Percentiles rank a stretch among this genome's conserved stretches.
Evolutionary conservation across 1,140 invertebrate genomes (phyloP).

Genomic region (Parasteatoda tepidariorum): DNA sequence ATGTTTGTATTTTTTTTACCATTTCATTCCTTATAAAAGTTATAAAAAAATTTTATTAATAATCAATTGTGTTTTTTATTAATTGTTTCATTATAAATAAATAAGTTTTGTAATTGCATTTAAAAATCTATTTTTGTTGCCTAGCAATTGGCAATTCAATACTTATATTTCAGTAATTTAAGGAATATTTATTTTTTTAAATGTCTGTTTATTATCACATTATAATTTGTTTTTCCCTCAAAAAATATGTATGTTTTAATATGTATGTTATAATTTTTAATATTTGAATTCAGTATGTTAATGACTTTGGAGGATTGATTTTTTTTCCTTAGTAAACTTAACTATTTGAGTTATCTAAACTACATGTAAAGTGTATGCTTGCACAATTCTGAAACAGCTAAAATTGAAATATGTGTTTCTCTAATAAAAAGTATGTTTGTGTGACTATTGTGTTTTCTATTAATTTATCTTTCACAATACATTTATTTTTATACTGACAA

Average conservation of each 20-base stretch:
- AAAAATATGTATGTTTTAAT: background rate
- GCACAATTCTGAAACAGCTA: conserved; percentile 39
- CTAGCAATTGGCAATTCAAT: too few relatives aligned
- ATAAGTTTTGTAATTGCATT: too few relatives aligned
- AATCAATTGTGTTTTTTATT: too few relatives aligned
- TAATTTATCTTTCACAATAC: background rate
- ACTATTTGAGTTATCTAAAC: conserved; percentile 32
- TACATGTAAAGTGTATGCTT: conserved; percentile 23
- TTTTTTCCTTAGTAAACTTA: background rate
- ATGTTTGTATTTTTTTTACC: too few relatives aligned
- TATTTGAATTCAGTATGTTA: background rate
- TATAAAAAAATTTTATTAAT: too few relatives aligned
- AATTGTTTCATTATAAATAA: too few relatives aligned
- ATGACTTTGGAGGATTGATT: background rate
- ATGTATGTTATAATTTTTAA: background rate
- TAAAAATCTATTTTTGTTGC: too few relatives aligned
- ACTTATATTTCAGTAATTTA: too few relatives aligned
- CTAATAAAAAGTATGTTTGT: conserved; percentile 50
- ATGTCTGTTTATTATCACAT: background rate
- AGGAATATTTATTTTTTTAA: background rate
- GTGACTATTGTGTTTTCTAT: conserved; percentile 8
- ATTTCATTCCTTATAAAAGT: too few relatives aligned
- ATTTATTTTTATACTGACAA: too few relatives aligned
- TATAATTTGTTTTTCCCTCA: background rate
- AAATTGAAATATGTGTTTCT: conserved; percentile 41